Conservation (phyloP, 1,140 invertebrate genomes). For the Trachymyrmex septentrionalis region DNA sequence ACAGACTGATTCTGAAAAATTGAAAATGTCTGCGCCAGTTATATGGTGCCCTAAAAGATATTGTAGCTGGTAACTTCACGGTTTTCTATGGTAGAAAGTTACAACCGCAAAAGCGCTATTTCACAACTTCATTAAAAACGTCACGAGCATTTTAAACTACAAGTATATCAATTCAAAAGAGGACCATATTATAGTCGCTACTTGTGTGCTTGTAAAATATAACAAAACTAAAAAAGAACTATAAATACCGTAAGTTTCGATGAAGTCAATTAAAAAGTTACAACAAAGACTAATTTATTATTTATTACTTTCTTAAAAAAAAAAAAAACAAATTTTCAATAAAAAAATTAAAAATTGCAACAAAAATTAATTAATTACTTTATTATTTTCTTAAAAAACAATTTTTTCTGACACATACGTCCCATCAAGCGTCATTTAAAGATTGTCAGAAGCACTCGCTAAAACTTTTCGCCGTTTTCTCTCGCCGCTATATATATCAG, state of each 20-base stretch:
- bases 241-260: background rate
- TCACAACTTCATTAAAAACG: background rate
- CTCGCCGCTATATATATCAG: constrained; percentile 70
- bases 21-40: constrained; percentile 45
- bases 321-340: background rate
- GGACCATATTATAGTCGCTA: background rate
- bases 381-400: constrained; percentile 8
- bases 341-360: background rate
- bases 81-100: background rate
- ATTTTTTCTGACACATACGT: constrained; percentile 31
- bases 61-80: background rate
- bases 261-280: too few species aligned
- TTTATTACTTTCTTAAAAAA: background rate
- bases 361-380: background rate
- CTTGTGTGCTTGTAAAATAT: background rate
- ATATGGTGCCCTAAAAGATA: background rate
- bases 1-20: constrained; percentile 52
- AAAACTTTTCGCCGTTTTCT: constrained; percentile 74
- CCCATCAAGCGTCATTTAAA: constrained; percentile 64
- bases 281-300: background rate
- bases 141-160: background rate
- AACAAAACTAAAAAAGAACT: background rate
- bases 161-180: too few species aligned
- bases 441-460: constrained; percentile 71
- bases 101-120: background rate